phyloP scores from a whole-genome alignment of 2,888 invertebrate species.

The Diplolepis rosae region DNA sequence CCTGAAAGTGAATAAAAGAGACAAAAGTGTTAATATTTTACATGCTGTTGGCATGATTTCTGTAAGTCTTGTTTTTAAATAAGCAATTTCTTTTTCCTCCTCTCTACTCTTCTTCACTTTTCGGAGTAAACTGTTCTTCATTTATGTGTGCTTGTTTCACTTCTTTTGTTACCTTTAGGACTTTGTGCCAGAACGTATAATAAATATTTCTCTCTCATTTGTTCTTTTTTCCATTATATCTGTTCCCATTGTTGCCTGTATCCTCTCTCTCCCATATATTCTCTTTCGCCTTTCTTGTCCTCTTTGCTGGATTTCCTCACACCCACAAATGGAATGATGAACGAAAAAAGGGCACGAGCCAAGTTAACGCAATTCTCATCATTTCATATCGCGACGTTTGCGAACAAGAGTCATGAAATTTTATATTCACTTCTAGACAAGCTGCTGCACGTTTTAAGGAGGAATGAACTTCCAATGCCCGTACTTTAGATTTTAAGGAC shows the following conservation, averaged over 20 bases:
- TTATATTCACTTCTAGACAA: conserved; percentile 5
- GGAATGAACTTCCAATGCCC: not conserved
- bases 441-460: conserved; percentile 2
- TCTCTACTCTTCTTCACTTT: conserved; percentile 16
- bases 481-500: not conserved
- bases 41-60: conserved; percentile 30
- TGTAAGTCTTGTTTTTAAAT: conserved; percentile 21
- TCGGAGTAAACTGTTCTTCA: conserved; percentile 27
- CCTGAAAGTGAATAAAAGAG: conserved; percentile 27
- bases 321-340: conserved; percentile 24
- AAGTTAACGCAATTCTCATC: conserved; percentile 16
- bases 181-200: conserved; percentile 27
- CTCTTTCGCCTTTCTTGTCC: not conserved
- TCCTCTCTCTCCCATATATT: conserved; percentile 5
- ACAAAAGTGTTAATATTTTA: conserved; percentile 29
- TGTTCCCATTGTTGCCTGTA: conserved; percentile 17
- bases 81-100: conserved; percentile 4
- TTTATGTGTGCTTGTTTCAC: conserved; percentile 23
- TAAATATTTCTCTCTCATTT: conserved; percentile 8
- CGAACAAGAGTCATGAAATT: conserved; percentile 12
- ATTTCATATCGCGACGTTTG: conserved; percentile 6
- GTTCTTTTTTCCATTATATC: conserved; percentile 28
- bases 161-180: conserved; percentile 29
- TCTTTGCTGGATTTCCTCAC: not conserved
- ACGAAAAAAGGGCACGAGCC: conserved; percentile 23